phyloP scores from a whole-genome alignment of 2,797 vertebrate genomes.

The Melanotaenia nigrans region DNA sequence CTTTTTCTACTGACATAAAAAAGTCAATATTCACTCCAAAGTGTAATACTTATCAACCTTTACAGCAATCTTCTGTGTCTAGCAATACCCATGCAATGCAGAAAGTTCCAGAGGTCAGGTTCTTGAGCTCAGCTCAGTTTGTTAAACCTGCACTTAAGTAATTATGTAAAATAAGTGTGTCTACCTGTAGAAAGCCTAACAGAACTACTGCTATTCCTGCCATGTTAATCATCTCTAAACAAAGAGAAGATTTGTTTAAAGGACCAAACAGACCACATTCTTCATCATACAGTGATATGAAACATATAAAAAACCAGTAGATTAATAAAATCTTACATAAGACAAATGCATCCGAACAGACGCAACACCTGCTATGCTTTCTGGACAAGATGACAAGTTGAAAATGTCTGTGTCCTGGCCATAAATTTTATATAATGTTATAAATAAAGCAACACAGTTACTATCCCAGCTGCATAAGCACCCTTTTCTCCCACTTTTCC shows the following conservation, averaged over 20 bases:
- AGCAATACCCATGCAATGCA: slow-evolving; percentile 33
- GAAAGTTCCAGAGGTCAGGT: slow-evolving; percentile 66
- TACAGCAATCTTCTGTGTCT: slow-evolving; percentile 39
- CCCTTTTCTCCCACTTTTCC: too few relatives aligned
- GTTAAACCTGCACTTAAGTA: slow-evolving; percentile 74
- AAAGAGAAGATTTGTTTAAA: slow-evolving; percentile 77
- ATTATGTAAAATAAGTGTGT: slow-evolving; percentile 78
- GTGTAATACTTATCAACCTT: slow-evolving; percentile 38
- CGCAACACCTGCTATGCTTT: slow-evolving; percentile 38
- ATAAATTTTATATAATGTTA: too few relatives aligned
- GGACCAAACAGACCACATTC: slow-evolving; percentile 57
- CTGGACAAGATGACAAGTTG: slow-evolving; percentile 9
- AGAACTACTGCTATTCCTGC: slow-evolving; percentile 72
- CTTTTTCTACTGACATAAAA: slow-evolving; percentile 18
- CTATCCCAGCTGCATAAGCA: too few relatives aligned
- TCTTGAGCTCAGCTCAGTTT: slow-evolving; percentile 57
- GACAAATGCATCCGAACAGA: slow-evolving; percentile 35
- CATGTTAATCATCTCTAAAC: slow-evolving; percentile 77
- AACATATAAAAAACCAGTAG: slow-evolving; percentile 43
- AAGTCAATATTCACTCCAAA: slow-evolving; percentile 18
- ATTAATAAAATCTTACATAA: slow-evolving; percentile 33
- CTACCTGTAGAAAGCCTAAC: slow-evolving; percentile 74
- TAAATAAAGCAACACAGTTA: too few relatives aligned
- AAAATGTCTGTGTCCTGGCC: too few relatives aligned
- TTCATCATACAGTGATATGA: slow-evolving; percentile 73